Percentiles rank a stretch among this genome's conserved stretches.
phyloP scores from a whole-genome alignment of 2,113 vertebrate species.

The Coptodon rendalli region DNA sequence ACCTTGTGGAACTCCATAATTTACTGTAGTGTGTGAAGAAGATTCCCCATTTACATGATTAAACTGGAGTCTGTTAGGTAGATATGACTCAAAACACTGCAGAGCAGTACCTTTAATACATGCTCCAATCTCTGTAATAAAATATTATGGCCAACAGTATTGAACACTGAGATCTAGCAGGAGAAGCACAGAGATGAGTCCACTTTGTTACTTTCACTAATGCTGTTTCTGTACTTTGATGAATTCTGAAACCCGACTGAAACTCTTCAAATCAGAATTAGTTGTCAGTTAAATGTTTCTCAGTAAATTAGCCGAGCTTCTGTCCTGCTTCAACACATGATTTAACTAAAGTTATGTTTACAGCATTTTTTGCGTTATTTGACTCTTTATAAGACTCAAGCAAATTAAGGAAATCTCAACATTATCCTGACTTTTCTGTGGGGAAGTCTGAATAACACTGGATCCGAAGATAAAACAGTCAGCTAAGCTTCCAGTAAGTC shows the following conservation, averaged over 20 bases:
- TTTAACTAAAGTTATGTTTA: accelerated
- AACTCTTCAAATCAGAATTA: neutral
- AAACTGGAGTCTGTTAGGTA: neutral
- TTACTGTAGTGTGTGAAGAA: neutral
- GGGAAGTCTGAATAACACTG: neutral
- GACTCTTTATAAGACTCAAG: neutral
- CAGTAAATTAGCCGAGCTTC: accelerated
- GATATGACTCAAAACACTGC: neutral
- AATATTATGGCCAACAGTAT: neutral
- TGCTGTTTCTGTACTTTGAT: neutral
- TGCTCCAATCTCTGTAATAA: neutral
- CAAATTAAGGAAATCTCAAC: neutral
- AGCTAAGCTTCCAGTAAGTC: neutral
- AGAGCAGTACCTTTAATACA: neutral
- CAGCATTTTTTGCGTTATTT: neutral
- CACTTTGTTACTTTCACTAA: neutral
- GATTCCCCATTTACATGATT: neutral
- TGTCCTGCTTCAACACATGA: neutral
- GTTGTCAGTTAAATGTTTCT: neutral
- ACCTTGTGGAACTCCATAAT: neutral
- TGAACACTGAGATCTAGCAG: accelerated
- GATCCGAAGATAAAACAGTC: neutral
- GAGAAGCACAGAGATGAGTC: neutral
- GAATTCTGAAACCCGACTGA: neutral
- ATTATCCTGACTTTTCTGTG: neutral